Base-by-base conservation (phyloP, 2,888 invertebrate species). In the Diabrotica balteata region DNA sequence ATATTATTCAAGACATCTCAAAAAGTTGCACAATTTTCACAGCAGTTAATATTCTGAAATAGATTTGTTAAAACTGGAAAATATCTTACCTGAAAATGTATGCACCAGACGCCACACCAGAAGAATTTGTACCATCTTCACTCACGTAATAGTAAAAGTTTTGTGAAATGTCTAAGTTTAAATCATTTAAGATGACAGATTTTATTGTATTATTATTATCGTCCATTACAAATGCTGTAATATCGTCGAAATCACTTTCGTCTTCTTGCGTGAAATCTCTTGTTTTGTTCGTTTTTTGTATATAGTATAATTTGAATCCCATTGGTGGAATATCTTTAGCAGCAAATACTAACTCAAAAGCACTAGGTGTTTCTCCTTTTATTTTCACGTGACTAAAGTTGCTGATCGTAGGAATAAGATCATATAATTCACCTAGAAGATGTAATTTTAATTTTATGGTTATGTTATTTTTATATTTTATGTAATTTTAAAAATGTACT, bases 71-170 rank as follows among this genome's bases (percentile, higher is more conserved):
- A 52, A 52, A n/a, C 2, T 9, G n/a, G 3, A 51, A 8, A 11
- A 11, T 63, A 54, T 6, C 8, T 44, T 46, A 49, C 46, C 52
- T 59, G 42, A 95, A 94, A 45, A 97, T 92, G 78, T 98, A 98
- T 0, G 98, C 98, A 0, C 98, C 98, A 0, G 97, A 96, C 17
- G 45, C n/a, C 0, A 95, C 90, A 63, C 94, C 86, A 72, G 88
- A 87, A 1, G 17, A 45, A 9, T 86, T 86, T 4, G 85, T 87
- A 9, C 10, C 43, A 9, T 17, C 8, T 3, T 53, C 11, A 0
- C 89, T 92, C 8, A 87, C 84, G 77, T 96, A 96, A 79, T 90
- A 95, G 49, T 88, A 85, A 77, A 93, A 91, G 7, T 90, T 86
- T 79, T 93, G 93, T 9, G 81, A 76, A 59, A 91, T 44, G 59